Evolutionary conservation across 1,140 invertebrate genomes (phyloP).

Genomic region (Micrasema longulum): DNA sequence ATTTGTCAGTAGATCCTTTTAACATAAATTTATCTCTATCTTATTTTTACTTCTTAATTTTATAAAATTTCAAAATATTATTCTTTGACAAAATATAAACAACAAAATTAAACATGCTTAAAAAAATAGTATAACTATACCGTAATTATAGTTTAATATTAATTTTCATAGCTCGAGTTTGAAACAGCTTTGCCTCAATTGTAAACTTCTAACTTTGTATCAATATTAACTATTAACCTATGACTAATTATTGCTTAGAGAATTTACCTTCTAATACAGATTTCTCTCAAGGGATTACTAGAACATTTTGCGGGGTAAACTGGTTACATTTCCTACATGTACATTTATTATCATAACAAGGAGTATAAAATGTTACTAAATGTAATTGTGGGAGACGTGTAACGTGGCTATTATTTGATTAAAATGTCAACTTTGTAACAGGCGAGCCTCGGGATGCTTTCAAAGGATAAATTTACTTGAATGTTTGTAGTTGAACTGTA

Average conservation of each 20-base stretch:
- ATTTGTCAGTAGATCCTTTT: too few relatives aligned
- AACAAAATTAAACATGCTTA: too few relatives aligned
- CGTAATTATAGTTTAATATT: too few relatives aligned
- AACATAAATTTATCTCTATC: too few relatives aligned
- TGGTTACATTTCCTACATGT: background rate
- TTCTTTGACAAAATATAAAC: too few relatives aligned
- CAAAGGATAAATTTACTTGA: constrained; percentile 1
- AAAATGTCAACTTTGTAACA: constrained; percentile 17
- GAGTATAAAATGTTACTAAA: constrained; percentile 41
- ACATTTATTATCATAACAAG: background rate
- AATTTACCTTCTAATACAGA: constrained; percentile 1
- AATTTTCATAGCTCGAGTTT: too few relatives aligned
- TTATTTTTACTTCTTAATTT: too few relatives aligned
- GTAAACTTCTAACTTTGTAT: background rate
- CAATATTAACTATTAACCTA: constrained; percentile 21
- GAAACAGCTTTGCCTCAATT: too few relatives aligned
- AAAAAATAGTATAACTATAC: too few relatives aligned
- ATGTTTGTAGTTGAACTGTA: background rate
- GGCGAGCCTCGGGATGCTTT: background rate
- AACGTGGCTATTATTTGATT: constrained; percentile 48
- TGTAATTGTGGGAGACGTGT: constrained; percentile 31
- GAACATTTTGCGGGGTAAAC: background rate
- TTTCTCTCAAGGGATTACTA: constrained; percentile 6
- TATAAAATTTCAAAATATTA: too few relatives aligned
- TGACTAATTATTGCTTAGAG: too few relatives aligned